phyloP scores from a whole-genome alignment of 2,888 invertebrate species.

The Drosophila anceps region DNA sequence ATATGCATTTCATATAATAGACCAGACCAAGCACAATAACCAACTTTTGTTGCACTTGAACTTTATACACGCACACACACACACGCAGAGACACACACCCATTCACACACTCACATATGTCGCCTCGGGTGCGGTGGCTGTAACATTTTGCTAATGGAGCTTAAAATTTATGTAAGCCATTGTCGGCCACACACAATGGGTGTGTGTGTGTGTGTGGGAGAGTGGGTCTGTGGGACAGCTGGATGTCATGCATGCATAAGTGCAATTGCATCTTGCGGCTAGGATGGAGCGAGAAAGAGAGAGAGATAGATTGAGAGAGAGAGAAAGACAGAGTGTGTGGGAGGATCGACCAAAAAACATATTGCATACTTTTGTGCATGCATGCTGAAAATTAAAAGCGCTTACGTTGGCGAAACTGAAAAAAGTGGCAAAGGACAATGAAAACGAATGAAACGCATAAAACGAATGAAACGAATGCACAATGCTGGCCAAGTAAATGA shows the following conservation, averaged over 20 bases:
- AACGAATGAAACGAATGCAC: conserved; percentile 47
- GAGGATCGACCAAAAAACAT: conserved; percentile 58
- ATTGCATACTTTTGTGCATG: conserved; percentile 82
- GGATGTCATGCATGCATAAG: conserved; percentile 75
- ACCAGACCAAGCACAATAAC: conserved; percentile 58
- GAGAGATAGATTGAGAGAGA: neutral
- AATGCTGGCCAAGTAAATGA: conserved; percentile 60
- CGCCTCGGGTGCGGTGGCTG: conserved; percentile 65
- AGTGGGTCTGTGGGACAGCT: conserved; percentile 24
- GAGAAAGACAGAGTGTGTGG: neutral
- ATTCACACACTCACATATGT: conserved; percentile 44
- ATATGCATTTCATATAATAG: conserved; percentile 74
- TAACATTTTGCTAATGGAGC: conserved; percentile 80
- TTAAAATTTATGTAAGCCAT: conserved; percentile 81
- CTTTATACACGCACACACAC: conserved; percentile 43
- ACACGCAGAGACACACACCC: neutral
- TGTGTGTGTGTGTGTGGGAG: conserved; percentile 19
- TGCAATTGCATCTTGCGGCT: conserved; percentile 51
- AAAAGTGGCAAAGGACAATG: conserved; percentile 51
- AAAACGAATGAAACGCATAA: conserved; percentile 59
- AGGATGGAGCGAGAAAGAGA: neutral
- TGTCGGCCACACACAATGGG: conserved; percentile 58
- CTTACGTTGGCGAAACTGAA: conserved; percentile 69
- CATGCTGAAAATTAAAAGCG: conserved; percentile 81
- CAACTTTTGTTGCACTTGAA: conserved; percentile 79